Percentiles rank a stretch among this genome's conserved stretches.
Conservation (phyloP, 2,113 vertebrate species). For the Halichoerus grypus region DNA sequence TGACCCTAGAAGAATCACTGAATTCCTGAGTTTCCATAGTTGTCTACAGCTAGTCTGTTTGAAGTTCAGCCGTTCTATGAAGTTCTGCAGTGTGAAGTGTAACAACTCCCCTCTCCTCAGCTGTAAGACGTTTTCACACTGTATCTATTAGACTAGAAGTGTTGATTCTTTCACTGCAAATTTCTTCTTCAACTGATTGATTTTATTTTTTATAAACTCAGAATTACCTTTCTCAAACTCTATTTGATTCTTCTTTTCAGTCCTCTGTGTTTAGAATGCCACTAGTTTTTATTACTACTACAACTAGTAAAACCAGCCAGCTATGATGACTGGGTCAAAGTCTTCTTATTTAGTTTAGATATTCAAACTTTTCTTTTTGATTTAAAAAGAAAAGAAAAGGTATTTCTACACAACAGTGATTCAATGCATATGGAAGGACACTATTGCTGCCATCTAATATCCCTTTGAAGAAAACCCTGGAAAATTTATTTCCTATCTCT, state of each 20-base stretch:
- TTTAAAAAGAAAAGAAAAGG: constrained; percentile 15
- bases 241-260: constrained; percentile 51
- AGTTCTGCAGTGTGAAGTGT: constrained; percentile 47
- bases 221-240: constrained; percentile 68
- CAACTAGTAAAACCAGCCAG: constrained; percentile 31
- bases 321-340: constrained; percentile 16
- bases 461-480: background rate
- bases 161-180: constrained; percentile 57
- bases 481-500: background rate
- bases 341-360: constrained; percentile 55
- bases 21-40: constrained; percentile 12
- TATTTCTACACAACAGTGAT: constrained; percentile 1
- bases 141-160: constrained; percentile 61
- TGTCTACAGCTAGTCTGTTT: background rate
- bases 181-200: constrained; percentile 64
- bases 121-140: constrained; percentile 52
- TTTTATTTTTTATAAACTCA: constrained; percentile 75
- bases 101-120: constrained; percentile 44
- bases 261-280: constrained; percentile 58
- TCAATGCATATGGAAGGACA: background rate
- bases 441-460: background rate
- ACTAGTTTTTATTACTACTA: constrained; percentile 64
- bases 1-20: background rate
- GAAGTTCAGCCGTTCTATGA: constrained; percentile 56
- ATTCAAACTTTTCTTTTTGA: constrained; percentile 51